These are phyloP conservation scores for Diorhabda carinulata DNA, from an alignment of 1,140 invertebrate species.

Conservation along the genomic window DNA sequence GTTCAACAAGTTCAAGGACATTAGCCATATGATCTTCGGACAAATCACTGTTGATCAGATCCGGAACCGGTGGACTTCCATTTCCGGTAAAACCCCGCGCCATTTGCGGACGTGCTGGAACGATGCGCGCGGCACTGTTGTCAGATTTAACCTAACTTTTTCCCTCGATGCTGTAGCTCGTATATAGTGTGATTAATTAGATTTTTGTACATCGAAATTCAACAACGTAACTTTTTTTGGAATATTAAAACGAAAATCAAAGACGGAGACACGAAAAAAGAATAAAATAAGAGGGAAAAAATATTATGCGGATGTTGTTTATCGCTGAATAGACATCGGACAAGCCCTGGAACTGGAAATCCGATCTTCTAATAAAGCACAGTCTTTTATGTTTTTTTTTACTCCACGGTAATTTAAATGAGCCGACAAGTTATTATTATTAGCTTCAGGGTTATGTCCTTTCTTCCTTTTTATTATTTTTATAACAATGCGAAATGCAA, in stretches of 20 bases:
- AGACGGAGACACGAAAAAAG: constrained; percentile 7
- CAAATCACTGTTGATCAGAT: too few species aligned
- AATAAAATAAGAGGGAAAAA: constrained; percentile 8
- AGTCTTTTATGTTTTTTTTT: constrained; percentile 13
- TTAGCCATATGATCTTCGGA: too few species aligned
- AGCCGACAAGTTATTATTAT: constrained; percentile 11
- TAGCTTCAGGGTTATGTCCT: background rate
- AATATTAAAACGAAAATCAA: background rate
- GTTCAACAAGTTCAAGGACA: too few species aligned
- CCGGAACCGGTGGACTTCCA: too few species aligned
- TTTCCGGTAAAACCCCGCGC: too few species aligned
- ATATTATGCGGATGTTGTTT: constrained; percentile 18
- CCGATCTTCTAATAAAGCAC: constrained; percentile 23
- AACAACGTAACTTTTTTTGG: too few species aligned
- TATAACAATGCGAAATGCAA: background rate
- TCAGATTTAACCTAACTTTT: too few species aligned
- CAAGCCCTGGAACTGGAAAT: constrained; percentile 19
- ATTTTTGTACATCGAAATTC: too few species aligned
- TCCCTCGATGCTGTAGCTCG: too few species aligned
- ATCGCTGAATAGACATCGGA: constrained; percentile 13
- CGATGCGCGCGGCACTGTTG: too few species aligned
- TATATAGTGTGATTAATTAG: too few species aligned
- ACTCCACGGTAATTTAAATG: background rate
- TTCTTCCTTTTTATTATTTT: background rate
- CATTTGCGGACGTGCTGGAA: too few species aligned